Evolutionary conservation across 2,797 vertebrate genomes (phyloP), one percentile per base, ranked within the genome.

Genomic region (Ceryle rudis): DNA sequence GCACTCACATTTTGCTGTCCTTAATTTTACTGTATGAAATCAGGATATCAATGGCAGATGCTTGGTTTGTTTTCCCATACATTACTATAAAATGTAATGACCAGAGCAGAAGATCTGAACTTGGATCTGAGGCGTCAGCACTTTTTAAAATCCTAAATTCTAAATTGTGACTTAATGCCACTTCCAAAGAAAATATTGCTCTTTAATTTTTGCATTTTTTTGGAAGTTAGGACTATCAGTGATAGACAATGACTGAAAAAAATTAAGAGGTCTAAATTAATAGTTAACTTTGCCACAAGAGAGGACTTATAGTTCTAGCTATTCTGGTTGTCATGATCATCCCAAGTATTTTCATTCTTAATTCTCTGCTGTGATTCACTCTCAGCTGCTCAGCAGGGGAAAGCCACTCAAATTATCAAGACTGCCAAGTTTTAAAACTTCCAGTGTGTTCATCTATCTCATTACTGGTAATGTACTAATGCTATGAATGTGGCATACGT

Each of bases 361-460:
- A 73, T 90, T 90, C 52, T 82, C 41, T 82, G 37, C 64, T 79
- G 2, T 92, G 94, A 94, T 92, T 95, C 93, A 95, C 52, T 13
- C 82, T 94, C 90, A 94, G 88, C 80, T 90, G 60, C 0, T 2
- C 78, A 82, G 77, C 90, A 95, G 67, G 82, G 85, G 94, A 95
- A 91, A 80, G 60, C 80, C 64, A 17, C 78, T 95, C 37, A 57
- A 80, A 5, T 85, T 39, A 49, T 69, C 26, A 39, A 67, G 29
- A 18, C 37, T 95, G 94, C 86, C 64, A 90, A 35, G 64, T 61
- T 86, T 61, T 77, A 12, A 82, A 84, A 74, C 60, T 65, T 69
- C 1, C 44, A 87, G 41, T 67, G 23, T 0, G 1, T 35, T 87
- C 64, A 51, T 79, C 74, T 80, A n/a, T 64, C 51, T 73, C 73